These are phyloP conservation scores for Xyrauchen texanus DNA, from an alignment of 2,113 vertebrate species.

Conservation along the genomic window DNA sequence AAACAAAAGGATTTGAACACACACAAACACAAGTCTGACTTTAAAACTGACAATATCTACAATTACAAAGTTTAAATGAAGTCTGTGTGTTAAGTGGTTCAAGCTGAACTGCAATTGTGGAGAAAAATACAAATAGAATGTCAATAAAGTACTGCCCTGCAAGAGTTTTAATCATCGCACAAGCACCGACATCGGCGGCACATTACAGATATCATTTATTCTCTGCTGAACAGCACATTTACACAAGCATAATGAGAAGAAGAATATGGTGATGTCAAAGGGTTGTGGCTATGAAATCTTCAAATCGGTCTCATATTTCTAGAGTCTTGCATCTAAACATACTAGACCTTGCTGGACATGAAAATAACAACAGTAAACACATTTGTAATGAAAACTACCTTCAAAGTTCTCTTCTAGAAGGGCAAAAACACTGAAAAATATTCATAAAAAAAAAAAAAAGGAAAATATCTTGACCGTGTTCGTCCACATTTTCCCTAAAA, in stretches of 20 bases:
- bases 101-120: not conserved
- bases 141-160: not conserved
- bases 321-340: not conserved
- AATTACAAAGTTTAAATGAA: too few relatives aligned
- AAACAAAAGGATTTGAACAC: too few relatives aligned
- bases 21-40: too few relatives aligned
- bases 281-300: not conserved
- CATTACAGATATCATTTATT: constrained; percentile 13
- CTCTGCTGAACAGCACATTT: not conserved
- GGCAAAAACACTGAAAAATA: not conserved
- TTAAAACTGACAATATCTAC: too few relatives aligned
- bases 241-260: not conserved
- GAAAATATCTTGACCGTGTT: not conserved
- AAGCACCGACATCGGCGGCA: not conserved
- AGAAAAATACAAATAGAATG: not conserved
- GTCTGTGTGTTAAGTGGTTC: too few relatives aligned
- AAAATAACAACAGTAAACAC: not conserved
- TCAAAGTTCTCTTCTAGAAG: not conserved
- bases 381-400: not conserved
- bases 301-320: not conserved
- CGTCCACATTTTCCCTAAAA: constrained; percentile 20
- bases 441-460: not conserved
- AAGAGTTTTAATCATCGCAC: not conserved
- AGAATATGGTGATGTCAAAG: not conserved
- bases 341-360: too few relatives aligned